A percentile compares a stretch with the other conserved stretches of the same genome.
These are phyloP conservation scores for Sebastes vulpes DNA, from an alignment of 2,797 vertebrate genomes.

Conservation along the genomic window DNA sequence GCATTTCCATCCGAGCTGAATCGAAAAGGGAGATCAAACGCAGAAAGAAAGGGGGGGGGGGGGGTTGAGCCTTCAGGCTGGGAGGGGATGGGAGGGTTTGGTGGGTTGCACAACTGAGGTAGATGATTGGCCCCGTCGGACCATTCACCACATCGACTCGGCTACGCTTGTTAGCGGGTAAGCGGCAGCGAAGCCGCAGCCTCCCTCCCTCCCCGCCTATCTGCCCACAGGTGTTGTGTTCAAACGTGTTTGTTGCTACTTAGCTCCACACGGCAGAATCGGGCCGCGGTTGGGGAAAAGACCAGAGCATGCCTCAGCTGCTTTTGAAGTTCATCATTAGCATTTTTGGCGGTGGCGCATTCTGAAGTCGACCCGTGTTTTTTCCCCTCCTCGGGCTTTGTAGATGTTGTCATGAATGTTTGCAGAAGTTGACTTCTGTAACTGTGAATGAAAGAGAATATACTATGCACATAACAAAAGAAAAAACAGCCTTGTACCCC, in stretches of 20 bases:
- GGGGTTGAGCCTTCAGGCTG: conserved; percentile 27
- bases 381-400: conserved; percentile 20
- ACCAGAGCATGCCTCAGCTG: conserved; percentile 34
- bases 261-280: conserved; percentile 49
- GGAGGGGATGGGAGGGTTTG: conserved; percentile 25
- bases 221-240: conserved; percentile 78
- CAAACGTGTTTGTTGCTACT: conserved; percentile 61
- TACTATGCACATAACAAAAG: conserved; percentile 18
- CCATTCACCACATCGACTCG: conserved; percentile 50
- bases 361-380: conserved; percentile 26
- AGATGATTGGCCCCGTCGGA: conserved; percentile 73
- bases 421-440: conserved; percentile 17
- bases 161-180: conserved; percentile 68
- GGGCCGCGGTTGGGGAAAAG: conserved; percentile 40
- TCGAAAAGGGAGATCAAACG: conserved; percentile 70
- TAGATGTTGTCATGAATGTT: conserved; percentile 39
- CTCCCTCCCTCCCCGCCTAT: conserved; percentile 16
- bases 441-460: conserved; percentile 44
- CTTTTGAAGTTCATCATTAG: conserved; percentile 77
- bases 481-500: conserved; percentile 1
- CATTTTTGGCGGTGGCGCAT: conserved; percentile 47
- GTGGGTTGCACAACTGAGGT: conserved; percentile 38
- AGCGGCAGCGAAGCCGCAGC: conserved; percentile 20
- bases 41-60: neutral
- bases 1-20: conserved; percentile 50